phyloP scores from a whole-genome alignment of 2,797 vertebrate genomes.

The Brachyrhaphis roseni region DNA sequence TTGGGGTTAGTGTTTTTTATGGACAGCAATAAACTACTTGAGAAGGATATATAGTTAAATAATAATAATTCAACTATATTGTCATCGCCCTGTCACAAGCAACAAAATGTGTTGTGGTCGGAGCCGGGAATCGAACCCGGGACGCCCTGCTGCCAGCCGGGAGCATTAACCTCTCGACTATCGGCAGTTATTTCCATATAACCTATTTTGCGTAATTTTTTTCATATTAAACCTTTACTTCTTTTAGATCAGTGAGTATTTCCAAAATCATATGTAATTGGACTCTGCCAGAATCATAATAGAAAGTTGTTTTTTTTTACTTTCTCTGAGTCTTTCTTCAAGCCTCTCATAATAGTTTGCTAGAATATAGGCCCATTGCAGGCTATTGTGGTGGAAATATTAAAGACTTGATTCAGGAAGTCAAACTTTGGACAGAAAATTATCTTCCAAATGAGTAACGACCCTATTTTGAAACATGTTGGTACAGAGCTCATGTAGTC shows the following conservation, averaged over 20 bases:
- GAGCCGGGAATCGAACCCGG: no score
- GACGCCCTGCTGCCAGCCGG: no score
- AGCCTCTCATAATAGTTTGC: no score
- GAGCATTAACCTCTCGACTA: no score
- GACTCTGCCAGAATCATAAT: background rate
- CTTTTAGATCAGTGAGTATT: background rate
- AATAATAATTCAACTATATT: no score
- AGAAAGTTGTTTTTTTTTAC: background rate
- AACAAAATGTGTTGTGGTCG: no score
- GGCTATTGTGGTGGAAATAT: no score
- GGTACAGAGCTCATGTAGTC: background rate
- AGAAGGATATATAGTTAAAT: background rate
- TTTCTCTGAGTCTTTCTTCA: background rate
- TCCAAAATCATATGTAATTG: background rate
- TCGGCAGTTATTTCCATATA: background rate
- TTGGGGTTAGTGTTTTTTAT: background rate
- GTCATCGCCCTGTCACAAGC: no score
- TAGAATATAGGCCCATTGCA: background rate
- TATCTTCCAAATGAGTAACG: no score
- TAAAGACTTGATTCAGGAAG: no score
- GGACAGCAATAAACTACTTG: background rate
- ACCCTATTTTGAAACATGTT: background rate
- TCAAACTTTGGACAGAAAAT: no score
- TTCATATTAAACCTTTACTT: background rate
- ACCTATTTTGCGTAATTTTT: background rate